phyloP scores from a whole-genome alignment of 2,113 vertebrate species.

The Psammodynastes pulverulentus region DNA sequence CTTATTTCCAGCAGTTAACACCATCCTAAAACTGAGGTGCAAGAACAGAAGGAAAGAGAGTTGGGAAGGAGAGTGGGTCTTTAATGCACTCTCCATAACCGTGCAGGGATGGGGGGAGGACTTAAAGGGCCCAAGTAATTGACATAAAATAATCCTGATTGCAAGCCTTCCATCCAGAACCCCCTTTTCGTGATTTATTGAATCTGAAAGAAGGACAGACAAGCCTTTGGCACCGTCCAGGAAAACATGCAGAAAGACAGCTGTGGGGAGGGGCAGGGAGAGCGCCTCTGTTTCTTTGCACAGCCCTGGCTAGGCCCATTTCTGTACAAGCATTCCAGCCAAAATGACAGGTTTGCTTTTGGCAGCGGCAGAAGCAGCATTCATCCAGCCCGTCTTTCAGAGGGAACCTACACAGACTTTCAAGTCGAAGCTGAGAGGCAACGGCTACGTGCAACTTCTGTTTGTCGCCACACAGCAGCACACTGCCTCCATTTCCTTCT shows the following conservation, averaged over 20 bases:
- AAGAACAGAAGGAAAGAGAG: not conserved
- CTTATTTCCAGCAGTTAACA: not conserved
- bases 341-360: not conserved
- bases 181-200: not conserved
- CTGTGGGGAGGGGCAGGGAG: not conserved
- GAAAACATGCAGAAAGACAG: constrained; percentile 2
- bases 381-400: not conserved
- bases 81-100: not conserved
- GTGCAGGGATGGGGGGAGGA: too few species aligned
- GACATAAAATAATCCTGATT: not conserved
- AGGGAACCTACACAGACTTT: not conserved
- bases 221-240: not conserved
- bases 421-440: not conserved
- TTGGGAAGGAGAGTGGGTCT: not conserved
- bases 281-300: not conserved
- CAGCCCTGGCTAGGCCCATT: not conserved
- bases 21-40: not conserved
- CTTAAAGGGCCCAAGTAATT: not conserved
- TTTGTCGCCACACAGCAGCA: not conserved
- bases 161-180: not conserved
- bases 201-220: not conserved
- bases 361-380: not conserved
- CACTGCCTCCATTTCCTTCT: not conserved
- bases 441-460: fast-evolving
- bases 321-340: not conserved